Base-by-base conservation (phyloP, 1,140 invertebrate genomes). In the Chionoecetes opilio region DNA sequence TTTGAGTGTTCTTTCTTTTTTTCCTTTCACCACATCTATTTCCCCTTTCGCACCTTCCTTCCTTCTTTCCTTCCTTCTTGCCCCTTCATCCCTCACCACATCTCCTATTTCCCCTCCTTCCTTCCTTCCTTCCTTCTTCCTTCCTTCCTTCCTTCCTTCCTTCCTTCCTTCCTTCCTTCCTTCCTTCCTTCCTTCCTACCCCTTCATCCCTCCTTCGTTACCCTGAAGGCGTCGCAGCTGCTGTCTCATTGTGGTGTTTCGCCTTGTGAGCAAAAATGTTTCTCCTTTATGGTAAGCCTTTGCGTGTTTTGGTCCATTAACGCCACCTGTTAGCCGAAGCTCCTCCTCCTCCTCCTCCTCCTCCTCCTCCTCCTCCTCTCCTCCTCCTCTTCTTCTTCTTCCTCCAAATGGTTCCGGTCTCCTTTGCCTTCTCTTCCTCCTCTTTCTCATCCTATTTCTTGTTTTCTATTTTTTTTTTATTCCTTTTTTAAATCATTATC, bases 121-220 rank as follows among this genome's bases (percentile, higher is more conserved):
- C 82, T 85, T 35, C 82, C 34, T 35, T 85, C 34, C 82, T 85
- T 85, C 34, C 82, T 85, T 35, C 82, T 35, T 85, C 82, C 82
- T 85, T 35, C 34, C 82, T 85, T 85, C 82, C 34, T 31, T 32
- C 82, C 82, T 35, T 35, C 82, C 82, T 35, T 31, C 82, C 82
- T 35, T 85, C 82, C 82, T 35, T 35, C 34, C 82, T 85, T 32
- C 82, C 34, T 35, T 85, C 82, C 82, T 85, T 85, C 82, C 82
- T 35, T 85, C 34, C 82, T 84, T 34, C 32, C 82, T 84, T 34
- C 82, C 32, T 34, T 34, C 82, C 32, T 34, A 6, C 82, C 82
- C 6, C 0, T 75, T n/a, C 63, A 26, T n/a, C 6, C 63, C 63
- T 6, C 0, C 63, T 75, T 75, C n/a, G 21, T 14, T 53, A 17